Base-by-base conservation (phyloP, 1,140 invertebrate genomes). In the Rhagoletis zephyria region DNA sequence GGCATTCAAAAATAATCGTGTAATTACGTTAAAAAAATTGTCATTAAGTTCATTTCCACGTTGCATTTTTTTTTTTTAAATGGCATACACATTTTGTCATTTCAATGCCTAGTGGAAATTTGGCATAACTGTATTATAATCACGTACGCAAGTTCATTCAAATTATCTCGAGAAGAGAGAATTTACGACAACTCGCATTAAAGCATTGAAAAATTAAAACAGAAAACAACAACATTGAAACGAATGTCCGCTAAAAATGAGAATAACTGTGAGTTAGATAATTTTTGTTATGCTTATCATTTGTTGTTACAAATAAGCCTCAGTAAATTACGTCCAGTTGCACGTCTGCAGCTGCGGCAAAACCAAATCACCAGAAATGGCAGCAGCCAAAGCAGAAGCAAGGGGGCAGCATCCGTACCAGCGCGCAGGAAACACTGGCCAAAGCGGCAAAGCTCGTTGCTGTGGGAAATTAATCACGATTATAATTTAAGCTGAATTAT, bases 401-500 rank as follows among this genome's bases (percentile, higher is more conserved):
- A 19, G 65, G 10, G 30, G 10, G 14, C 64, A 14, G n/a, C 61
- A 63, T 4, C 61, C 61, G 61, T n/a, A 63, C 51, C 61, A n/a
- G 61, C 10, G 61, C 61, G 12, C 61, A 4, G 61, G 64, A 19
- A 3, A 2, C 64, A 56, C 5, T 56, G 19, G 64, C 64, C 64
- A 30, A 4, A 45, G 70, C 48, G 5, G 48, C 3, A 59, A 81
- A 51, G 74, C 74, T 59, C 48, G 48, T 59, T 81, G 45, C 48
- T 81, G 74, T 59, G 48, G 74, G 48, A 81, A 81, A 81, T 81
- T 81, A 81, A 81, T 81, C 74, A 81, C 48, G 74, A 81, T 81
- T 81, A 81, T 81, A 81, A 81, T 81, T 81, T 81, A 59, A 81
- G 74, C 74, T 81, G 74, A 81, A 81, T 81, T 81, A 81, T 81